Evolutionary conservation across 2,113 vertebrate genomes (phyloP).

Genomic region (Neopipo cinnamomea): DNA sequence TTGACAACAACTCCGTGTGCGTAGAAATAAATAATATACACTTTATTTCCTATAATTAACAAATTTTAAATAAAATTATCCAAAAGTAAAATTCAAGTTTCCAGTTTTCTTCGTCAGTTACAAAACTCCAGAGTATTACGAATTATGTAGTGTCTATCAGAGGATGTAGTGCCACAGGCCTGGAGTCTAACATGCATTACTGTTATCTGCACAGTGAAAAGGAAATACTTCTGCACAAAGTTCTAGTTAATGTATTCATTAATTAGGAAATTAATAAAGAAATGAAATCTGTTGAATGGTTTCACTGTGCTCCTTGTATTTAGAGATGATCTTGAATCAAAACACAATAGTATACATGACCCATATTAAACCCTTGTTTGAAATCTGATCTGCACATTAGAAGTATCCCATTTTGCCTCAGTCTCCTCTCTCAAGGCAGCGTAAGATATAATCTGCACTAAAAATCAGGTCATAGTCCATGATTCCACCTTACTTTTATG

Average conservation of each 20-base stretch:
- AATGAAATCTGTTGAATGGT: neutral
- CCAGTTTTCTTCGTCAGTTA: neutral
- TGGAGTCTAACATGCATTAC: neutral
- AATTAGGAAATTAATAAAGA: neutral
- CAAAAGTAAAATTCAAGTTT: neutral
- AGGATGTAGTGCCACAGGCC: neutral
- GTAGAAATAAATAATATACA: neutral
- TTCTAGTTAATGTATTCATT: neutral
- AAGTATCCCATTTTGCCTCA: neutral
- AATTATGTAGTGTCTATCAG: neutral
- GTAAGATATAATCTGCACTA: neutral
- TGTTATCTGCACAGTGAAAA: neutral
- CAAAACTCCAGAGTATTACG: neutral
- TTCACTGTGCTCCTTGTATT: neutral
- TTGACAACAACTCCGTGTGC: neutral
- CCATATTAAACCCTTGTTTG: neutral
- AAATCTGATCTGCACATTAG: neutral
- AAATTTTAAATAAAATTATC: slow-evolving; percentile 34
- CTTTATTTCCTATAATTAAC: neutral
- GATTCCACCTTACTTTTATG: neutral
- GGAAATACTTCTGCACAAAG: neutral
- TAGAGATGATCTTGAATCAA: neutral
- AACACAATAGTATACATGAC: neutral
- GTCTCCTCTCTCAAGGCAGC: neutral
- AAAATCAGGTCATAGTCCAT: neutral